A percentile compares a stretch with the other conserved stretches of the same genome.
phyloP scores from a whole-genome alignment of 2,797 vertebrate species.

The Pogonophryne albipinna region DNA sequence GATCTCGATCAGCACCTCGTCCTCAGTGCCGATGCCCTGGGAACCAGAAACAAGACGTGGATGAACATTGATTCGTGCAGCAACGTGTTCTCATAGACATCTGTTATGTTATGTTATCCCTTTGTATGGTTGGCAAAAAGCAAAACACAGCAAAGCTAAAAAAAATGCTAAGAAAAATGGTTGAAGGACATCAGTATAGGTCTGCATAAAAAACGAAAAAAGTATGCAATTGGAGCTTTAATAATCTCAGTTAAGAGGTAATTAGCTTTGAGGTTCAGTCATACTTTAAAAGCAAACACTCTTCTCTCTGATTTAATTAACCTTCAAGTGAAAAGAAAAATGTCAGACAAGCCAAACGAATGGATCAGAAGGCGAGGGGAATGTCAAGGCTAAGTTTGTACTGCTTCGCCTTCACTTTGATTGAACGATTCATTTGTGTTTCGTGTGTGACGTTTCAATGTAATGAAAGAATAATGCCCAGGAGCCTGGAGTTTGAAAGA shows the following conservation, averaged over 20 bases:
- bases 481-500: too few species aligned
- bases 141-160: not conserved
- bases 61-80: not conserved
- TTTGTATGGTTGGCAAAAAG: not conserved
- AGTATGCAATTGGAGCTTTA: not conserved
- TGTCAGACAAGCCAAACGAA: conserved; percentile 20
- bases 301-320: conserved; percentile 38
- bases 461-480: conserved; percentile 26
- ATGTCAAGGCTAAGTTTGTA: conserved; percentile 18
- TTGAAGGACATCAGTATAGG: not conserved
- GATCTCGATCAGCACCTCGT: conserved; percentile 94
- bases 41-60: conserved; percentile 44
- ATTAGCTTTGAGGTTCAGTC: not conserved
- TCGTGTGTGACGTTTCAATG: conserved; percentile 11
- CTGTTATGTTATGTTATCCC: not conserved
- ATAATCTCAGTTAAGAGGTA: not conserved
- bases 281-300: not conserved
- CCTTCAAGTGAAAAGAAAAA: not conserved
- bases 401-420: conserved; percentile 41
- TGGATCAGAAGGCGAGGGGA: conserved; percentile 17
- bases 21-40: conserved; percentile 94
- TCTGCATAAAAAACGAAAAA: not conserved
- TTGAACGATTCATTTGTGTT: conserved; percentile 28
- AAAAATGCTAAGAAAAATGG: not conserved
- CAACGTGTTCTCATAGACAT: not conserved